Conservation (phyloP, 2,113 vertebrate species). For the Oxygymnocypris stewartii region DNA sequence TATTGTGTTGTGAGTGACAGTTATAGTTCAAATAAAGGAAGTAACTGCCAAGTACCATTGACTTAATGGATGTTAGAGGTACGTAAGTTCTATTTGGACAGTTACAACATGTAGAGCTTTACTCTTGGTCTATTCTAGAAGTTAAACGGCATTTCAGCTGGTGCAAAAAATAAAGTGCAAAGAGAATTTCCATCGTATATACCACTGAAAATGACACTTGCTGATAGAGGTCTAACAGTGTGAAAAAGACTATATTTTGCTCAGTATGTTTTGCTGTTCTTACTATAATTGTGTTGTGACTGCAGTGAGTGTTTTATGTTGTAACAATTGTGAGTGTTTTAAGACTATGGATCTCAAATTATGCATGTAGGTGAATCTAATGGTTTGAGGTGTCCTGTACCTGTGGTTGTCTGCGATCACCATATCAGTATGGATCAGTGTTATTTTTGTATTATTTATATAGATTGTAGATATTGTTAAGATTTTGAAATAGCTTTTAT, state of each 20-base stretch:
- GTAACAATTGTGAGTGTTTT: neutral
- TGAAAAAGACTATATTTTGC: neutral
- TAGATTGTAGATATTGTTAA: neutral
- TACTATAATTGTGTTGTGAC: neutral
- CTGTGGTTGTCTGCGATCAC: neutral
- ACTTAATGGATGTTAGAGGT: slow-evolving; percentile 2
- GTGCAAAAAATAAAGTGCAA: neutral
- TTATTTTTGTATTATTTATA: neutral
- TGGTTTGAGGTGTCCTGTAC: neutral
- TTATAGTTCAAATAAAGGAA: slow-evolving; percentile 15
- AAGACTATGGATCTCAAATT: neutral
- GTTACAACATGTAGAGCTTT: neutral
- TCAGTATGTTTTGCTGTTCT: neutral
- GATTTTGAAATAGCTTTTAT: neutral
- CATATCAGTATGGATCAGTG: neutral
- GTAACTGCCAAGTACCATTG: neutral
- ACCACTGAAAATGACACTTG: neutral
- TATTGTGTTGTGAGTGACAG: neutral
- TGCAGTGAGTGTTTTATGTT: neutral
- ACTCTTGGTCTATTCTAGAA: neutral
- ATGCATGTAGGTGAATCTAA: neutral
- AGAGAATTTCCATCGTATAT: neutral
- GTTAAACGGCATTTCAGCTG: neutral
- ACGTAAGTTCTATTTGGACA: neutral
- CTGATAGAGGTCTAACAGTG: neutral